These are phyloP conservation scores for Limanda limanda DNA, from an alignment of 2,113 vertebrate genomes.

Conservation along the genomic window DNA sequence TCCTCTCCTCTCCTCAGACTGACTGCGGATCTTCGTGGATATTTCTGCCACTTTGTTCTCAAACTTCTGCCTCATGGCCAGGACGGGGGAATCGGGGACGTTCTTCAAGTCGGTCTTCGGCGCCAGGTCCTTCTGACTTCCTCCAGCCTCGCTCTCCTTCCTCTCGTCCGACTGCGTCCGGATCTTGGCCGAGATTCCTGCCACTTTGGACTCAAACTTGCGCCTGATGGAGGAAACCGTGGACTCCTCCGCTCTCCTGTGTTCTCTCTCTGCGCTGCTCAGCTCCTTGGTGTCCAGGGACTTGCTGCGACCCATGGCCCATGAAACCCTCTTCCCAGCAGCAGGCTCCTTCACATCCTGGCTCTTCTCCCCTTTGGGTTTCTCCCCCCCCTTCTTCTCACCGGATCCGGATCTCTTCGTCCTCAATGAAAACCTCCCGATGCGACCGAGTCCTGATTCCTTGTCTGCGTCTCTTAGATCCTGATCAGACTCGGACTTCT, in stretches of 20 bases:
- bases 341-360: constrained; percentile 69
- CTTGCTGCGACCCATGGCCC: constrained; percentile 83
- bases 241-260: constrained; percentile 75
- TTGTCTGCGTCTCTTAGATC: constrained; percentile 86
- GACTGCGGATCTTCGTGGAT: constrained; percentile 86
- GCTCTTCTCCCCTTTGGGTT: constrained; percentile 63
- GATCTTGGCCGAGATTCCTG: constrained; percentile 86
- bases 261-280: constrained; percentile 41
- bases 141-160: constrained; percentile 72
- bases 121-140: constrained; percentile 54
- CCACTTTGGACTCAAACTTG: constrained; percentile 89
- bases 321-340: constrained; percentile 79
- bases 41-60: constrained; percentile 88
- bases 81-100: constrained; percentile 83
- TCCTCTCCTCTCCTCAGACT: constrained; percentile 83
- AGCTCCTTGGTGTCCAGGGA: constrained; percentile 78
- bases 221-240: constrained; percentile 86
- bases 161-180: constrained; percentile 86
- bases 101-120: constrained; percentile 61
- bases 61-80: constrained; percentile 87
- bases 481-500: constrained; percentile 92
- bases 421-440: constrained; percentile 89
- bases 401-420: constrained; percentile 79
- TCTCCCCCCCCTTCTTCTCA: constrained; percentile 80
- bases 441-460: constrained; percentile 83